These are phyloP conservation scores for Drosophila conformis DNA, from an alignment of 2,888 invertebrate species.

Conservation along the genomic window DNA sequence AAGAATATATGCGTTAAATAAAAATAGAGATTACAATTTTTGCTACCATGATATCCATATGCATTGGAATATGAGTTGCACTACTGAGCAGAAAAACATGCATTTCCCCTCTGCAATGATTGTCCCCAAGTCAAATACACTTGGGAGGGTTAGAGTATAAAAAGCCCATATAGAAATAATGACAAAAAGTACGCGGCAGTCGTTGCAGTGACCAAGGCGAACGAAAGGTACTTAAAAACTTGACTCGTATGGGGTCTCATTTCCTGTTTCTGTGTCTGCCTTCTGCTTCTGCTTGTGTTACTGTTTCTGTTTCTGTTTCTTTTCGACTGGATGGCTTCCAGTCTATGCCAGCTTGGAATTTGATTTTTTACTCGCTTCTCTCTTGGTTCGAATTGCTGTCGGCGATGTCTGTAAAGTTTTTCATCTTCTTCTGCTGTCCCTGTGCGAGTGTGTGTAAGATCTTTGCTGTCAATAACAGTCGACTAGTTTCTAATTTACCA, in stretches of 20 bases:
- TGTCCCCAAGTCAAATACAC: neutral
- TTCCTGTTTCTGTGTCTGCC: conserved; percentile 59
- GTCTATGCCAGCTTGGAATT: conserved; percentile 20
- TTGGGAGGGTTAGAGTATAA: conserved; percentile 12
- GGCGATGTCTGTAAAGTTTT: conserved; percentile 15
- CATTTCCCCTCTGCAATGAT: neutral
- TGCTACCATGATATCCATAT: neutral
- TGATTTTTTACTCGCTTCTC: conserved; percentile 12
- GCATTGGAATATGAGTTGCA: neutral
- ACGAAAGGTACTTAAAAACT: conserved; percentile 67
- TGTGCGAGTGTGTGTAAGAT: conserved; percentile 8
- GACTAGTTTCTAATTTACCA: conserved; percentile 64
- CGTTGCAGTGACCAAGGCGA: conserved; percentile 55
- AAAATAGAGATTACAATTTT: neutral
- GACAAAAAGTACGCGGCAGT: conserved; percentile 17
- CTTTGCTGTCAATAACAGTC: conserved; percentile 31
- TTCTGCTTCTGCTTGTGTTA: conserved; percentile 59
- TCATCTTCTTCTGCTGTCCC: conserved; percentile 16
- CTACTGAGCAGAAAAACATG: neutral
- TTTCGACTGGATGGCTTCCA: conserved; percentile 9
- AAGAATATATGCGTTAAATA: neutral
- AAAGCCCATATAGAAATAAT: conserved; percentile 12
- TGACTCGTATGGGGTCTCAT: conserved; percentile 61
- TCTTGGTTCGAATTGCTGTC: conserved; percentile 20
- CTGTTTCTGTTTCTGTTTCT: conserved; percentile 25